Evolutionary conservation across 2,113 vertebrate genomes (phyloP), one percentile per base, ranked within the genome.

Genomic region (Cavia porcellus): DNA sequence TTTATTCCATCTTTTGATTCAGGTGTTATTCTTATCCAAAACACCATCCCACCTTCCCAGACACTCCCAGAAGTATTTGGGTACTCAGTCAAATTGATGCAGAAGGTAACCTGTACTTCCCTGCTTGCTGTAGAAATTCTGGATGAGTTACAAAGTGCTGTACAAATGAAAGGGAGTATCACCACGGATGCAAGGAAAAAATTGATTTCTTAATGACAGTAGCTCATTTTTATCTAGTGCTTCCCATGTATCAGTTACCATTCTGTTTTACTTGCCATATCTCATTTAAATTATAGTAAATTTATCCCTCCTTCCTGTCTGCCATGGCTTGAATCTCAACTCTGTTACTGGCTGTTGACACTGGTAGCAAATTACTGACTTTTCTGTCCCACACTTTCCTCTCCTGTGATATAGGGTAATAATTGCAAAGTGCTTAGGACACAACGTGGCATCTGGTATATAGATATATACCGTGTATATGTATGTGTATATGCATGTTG

Each of bases 1-100:
- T 95, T 92, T 94, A 94, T 57, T 81, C 38, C 70, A 10, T 90
- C 59, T 20, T 72, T 52, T 64, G 47, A 88, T 74, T 90, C 75
- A 88, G 55, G 90, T 90, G 50, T 62, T 75, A 85, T 75, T 85
- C 82, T 90, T 50, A 90, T 87, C 50, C 10, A 80, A 81, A 80
- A 45, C 8, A 75, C 42, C 74, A 45, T 75, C 38, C 72, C 42
- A 72, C 10, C 30, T 15, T 66, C 62, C 45, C 0, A 83, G 52
- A 66, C 79, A 52, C 19, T 62, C 14, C 22, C 45, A 88, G 68
- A 90, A 68, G 47, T 74, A 80, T 62, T 24, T 77, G 19, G 45
- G 45, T 35, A 77, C 32, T 42, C 28, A 68, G 42, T n/a, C 64
- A 95, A n/a, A 30, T 87, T 74, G 62, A 82, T 10, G 14, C 61